Conservation (phyloP, 2,113 vertebrate species). For the Macroglossus sobrinus region DNA sequence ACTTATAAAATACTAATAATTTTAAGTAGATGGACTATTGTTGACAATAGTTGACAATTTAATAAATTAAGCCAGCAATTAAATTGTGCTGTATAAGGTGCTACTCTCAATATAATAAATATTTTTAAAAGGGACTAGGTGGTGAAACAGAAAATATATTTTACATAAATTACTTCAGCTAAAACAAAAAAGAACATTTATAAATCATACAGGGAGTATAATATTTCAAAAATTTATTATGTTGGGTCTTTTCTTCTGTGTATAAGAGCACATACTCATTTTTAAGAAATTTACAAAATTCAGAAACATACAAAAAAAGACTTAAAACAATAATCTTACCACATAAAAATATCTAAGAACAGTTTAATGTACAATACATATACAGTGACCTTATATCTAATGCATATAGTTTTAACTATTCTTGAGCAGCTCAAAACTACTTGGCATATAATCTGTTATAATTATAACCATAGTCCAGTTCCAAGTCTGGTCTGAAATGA, state of each 20-base stretch:
- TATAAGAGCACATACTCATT: neutral
- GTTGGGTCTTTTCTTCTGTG: neutral
- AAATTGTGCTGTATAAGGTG: neutral
- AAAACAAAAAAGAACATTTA: neutral
- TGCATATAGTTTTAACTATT: neutral
- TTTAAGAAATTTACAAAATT: constrained; percentile 9
- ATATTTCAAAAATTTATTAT: neutral
- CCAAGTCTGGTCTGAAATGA: neutral
- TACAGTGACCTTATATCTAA: neutral
- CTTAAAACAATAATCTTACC: neutral
- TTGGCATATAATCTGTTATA: neutral
- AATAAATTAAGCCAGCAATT: neutral
- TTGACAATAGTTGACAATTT: neutral
- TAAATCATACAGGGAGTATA: neutral
- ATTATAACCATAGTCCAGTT: neutral
- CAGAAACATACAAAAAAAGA: neutral
- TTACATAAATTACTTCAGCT: neutral
- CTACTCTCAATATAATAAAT: neutral
- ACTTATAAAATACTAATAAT: neutral
- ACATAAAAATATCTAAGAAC: neutral
- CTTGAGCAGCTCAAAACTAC: neutral
- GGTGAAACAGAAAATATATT: neutral
- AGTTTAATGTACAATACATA: neutral
- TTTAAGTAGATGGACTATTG: neutral
- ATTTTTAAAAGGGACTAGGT: neutral